Conservation (phyloP, 2,888 invertebrate genomes). For the Cosmorhoe ocellata region DNA sequence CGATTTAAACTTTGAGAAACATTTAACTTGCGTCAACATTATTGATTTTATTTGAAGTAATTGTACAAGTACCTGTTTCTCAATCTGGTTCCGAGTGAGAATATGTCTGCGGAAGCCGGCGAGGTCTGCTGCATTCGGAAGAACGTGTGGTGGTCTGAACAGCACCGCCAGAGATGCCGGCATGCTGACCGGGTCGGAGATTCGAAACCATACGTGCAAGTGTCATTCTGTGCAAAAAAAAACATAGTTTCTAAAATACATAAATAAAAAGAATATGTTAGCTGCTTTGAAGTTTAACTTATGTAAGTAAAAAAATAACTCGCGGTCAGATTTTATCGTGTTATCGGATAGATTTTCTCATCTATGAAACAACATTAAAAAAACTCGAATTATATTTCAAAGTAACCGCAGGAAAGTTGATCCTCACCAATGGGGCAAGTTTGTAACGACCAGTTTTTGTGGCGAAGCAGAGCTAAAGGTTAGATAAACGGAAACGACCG, state of each 20-base stretch:
- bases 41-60: too few relatives aligned
- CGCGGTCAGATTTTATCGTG: too few relatives aligned
- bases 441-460: constrained; percentile 23
- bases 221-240: constrained; percentile 87
- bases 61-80: constrained; percentile 85
- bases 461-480: constrained; percentile 5
- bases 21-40: too few relatives aligned
- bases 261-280: too few relatives aligned
- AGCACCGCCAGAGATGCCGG: constrained; percentile 98
- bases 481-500: constrained; percentile 20
- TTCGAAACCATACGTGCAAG: constrained; percentile 98
- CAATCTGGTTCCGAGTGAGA: constrained; percentile 90
- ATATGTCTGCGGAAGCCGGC: constrained; percentile 88
- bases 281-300: too few relatives aligned
- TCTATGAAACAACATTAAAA: too few relatives aligned
- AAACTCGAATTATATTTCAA: constrained; percentile 6
- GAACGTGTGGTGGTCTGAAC: constrained; percentile 97
- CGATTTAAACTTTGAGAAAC: too few relatives aligned
- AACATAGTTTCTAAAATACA: too few relatives aligned
- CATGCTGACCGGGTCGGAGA: constrained; percentile 95
- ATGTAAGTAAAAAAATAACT: too few relatives aligned
- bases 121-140: constrained; percentile 93
- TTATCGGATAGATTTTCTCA: too few relatives aligned
- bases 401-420: constrained; percentile 27
- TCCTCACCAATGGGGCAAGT: constrained; percentile 20